Evolutionary conservation across 2,888 invertebrate genomes (phyloP).

Genomic region (Drosophila histrio): DNA sequence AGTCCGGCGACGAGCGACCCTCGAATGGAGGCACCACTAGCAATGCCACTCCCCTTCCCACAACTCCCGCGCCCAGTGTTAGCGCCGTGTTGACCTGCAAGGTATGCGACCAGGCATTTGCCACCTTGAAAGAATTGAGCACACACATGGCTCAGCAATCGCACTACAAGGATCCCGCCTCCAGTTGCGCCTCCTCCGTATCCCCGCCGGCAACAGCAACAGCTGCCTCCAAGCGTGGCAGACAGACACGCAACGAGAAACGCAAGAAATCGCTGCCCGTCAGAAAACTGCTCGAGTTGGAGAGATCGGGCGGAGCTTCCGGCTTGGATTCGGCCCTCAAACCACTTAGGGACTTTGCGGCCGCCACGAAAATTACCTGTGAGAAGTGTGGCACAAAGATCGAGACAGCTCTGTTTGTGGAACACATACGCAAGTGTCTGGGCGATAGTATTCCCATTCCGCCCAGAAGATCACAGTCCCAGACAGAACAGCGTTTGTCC

Average conservation of each 20-base stretch:
- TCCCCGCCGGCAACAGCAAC: conserved; percentile 36
- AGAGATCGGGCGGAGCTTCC: conserved; percentile 90
- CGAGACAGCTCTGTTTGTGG: conserved; percentile 95
- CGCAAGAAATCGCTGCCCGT: conserved; percentile 97
- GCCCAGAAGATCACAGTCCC: conserved; percentile 85
- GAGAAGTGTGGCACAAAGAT: conserved; percentile 98
- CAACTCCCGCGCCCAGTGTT: conserved; percentile 87
- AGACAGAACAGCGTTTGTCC: conserved; percentile 85
- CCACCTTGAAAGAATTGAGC: conserved; percentile 96
- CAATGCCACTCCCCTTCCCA: conserved; percentile 25
- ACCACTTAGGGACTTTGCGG: conserved; percentile 85
- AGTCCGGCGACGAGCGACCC: conserved; percentile 91
- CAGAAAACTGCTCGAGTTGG: conserved; percentile 93
- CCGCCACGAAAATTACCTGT: conserved; percentile 92
- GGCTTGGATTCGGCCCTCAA: conserved; percentile 85
- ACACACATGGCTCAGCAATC: conserved; percentile 99
- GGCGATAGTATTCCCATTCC: conserved; percentile 87
- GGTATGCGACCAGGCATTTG: conserved; percentile 98
- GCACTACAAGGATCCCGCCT: conserved; percentile 96
- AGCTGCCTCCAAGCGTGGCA: conserved; percentile 85
- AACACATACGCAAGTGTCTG: conserved; percentile 96
- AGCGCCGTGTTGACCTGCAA: conserved; percentile 98
- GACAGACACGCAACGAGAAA: conserved; percentile 93
- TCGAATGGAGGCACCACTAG: conserved; percentile 47
- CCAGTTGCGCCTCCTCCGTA: conserved; percentile 38